These are phyloP conservation scores for Glomeris maerens DNA, from an alignment of 1,140 invertebrate genomes.

Conservation along the genomic window DNA sequence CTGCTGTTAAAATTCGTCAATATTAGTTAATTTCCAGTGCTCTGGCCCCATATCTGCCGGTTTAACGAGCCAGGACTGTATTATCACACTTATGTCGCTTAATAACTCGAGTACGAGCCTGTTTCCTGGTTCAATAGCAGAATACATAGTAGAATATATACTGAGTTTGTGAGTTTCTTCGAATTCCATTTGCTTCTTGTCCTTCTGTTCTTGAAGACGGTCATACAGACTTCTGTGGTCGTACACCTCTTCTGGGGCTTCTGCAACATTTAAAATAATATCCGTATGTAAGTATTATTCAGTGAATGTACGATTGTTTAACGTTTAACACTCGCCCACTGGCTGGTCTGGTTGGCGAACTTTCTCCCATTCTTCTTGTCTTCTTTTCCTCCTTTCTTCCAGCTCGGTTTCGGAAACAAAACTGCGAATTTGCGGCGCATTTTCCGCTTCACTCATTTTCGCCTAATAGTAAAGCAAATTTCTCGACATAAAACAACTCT, in stretches of 20 bases:
- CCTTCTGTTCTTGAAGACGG: slow-evolving; percentile 76
- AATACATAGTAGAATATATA: no score
- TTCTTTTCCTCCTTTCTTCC: slow-evolving; percentile 52
- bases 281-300: slow-evolving; percentile 4
- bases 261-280: slow-evolving; percentile 34
- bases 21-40: no score
- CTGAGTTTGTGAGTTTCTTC: slow-evolving; percentile 87
- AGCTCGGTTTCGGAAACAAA: slow-evolving; percentile 77
- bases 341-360: slow-evolving; percentile 75
- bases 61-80: no score
- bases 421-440: slow-evolving; percentile 3
- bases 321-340: slow-evolving; percentile 44
- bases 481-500: no score
- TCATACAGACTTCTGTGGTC: slow-evolving; percentile 75
- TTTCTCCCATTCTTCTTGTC: slow-evolving; percentile 91
- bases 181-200: slow-evolving; percentile 78
- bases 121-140: no score
- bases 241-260: slow-evolving; percentile 53
- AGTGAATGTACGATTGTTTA: slow-evolving; percentile 11
- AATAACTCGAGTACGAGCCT: no score
- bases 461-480: no score
- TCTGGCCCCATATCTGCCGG: no score
- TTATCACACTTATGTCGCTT: no score
- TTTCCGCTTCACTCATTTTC: no score
- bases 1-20: no score